phyloP scores from a whole-genome alignment of 2,888 invertebrate species.

The Euzophera pinguis region DNA sequence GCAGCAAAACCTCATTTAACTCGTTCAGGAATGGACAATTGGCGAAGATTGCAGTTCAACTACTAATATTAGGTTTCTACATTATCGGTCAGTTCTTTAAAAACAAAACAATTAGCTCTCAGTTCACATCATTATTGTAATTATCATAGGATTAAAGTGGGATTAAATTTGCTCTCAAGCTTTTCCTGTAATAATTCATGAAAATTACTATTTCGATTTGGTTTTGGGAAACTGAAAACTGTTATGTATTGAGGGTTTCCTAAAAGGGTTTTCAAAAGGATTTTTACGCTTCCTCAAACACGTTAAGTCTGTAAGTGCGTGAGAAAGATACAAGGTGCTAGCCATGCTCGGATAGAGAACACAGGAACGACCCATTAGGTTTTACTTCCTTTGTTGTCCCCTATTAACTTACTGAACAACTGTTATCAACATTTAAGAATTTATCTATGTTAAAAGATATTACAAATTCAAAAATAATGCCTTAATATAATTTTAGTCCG shows the following conservation, averaged over 20 bases:
- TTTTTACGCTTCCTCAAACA: conserved; percentile 49
- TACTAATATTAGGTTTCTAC: not conserved
- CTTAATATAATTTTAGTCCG: too few species aligned
- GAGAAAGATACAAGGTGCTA: conserved; percentile 62
- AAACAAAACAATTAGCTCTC: not conserved
- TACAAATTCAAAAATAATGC: too few species aligned
- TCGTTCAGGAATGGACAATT: not conserved
- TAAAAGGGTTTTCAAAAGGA: conserved; percentile 49
- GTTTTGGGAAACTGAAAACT: not conserved
- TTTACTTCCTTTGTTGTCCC: conserved; percentile 49
- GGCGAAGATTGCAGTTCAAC: not conserved
- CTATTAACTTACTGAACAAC: conserved; percentile 51
- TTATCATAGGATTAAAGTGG: too few species aligned
- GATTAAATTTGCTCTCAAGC: too few species aligned
- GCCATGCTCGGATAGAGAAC: conserved; percentile 40
- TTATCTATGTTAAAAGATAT: too few species aligned
- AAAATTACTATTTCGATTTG: not conserved
- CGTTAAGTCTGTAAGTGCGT: conserved; percentile 49
- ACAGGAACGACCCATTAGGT: conserved; percentile 55
- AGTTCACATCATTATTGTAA: too few species aligned
- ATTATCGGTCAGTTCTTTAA: not conserved
- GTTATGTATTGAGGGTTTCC: conserved; percentile 28
- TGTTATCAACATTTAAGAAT: conserved; percentile 49
- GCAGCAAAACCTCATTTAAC: not conserved
- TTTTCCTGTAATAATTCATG: not conserved